Percentiles rank a stretch among this genome's conserved stretches.
Evolutionary conservation across 1,140 invertebrate species (phyloP).

Genomic region (Bombus impatiens): DNA sequence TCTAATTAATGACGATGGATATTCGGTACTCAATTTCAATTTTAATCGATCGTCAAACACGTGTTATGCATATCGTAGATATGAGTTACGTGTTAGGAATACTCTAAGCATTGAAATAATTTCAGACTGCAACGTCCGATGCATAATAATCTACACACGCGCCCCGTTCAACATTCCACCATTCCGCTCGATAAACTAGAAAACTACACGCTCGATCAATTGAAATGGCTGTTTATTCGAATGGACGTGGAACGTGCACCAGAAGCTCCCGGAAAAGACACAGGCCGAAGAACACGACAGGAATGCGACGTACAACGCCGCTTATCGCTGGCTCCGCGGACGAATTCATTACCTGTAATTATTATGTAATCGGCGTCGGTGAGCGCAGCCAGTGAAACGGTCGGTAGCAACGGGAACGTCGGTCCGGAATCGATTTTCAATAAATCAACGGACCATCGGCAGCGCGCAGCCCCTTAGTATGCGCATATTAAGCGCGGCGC

Average conservation of each 20-base stretch:
- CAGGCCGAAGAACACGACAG: neutral
- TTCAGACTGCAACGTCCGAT: neutral
- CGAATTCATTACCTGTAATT: conserved; percentile 57
- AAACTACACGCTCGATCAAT: neutral
- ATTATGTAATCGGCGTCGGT: conserved; percentile 44
- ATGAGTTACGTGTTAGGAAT: too few relatives aligned
- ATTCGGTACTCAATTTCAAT: neutral
- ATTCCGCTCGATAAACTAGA: neutral
- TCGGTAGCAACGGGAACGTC: conserved; percentile 38
- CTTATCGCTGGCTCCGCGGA: conserved; percentile 22
- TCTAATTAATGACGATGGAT: too few relatives aligned
- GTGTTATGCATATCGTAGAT: neutral
- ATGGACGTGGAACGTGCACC: neutral
- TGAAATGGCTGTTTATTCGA: neutral
- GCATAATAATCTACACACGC: neutral
- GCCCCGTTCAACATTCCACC: too few relatives aligned
- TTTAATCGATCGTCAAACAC: neutral
- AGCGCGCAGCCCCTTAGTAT: conserved; percentile 53
- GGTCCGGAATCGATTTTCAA: conserved; percentile 65
- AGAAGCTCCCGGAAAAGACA: conserved; percentile 5
- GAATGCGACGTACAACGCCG: conserved; percentile 1
- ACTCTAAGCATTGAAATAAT: neutral
- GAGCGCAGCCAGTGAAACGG: conserved; percentile 7
- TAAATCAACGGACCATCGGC: conserved; percentile 49
- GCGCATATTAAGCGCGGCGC: conserved; percentile 60